Base-by-base conservation (phyloP, 2,113 vertebrate species). In the Phrynosoma blainvillii region DNA sequence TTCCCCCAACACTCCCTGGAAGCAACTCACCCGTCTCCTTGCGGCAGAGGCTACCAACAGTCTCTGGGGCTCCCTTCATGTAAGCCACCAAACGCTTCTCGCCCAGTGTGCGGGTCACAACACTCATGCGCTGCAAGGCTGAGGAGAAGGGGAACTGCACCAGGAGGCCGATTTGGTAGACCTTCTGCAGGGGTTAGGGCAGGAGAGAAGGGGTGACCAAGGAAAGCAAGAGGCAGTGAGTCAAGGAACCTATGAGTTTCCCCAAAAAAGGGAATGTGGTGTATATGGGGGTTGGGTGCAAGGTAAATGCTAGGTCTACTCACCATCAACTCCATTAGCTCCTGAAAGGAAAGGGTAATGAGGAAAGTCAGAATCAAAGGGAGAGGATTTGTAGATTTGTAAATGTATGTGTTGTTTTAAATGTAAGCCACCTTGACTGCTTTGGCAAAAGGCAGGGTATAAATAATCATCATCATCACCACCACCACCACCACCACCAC, bases 91-190 rank as follows among this genome's bases (percentile, higher is more conserved):
- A 84, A n/a, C 80, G 87, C 85, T 90, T 88, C 71, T 93, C 91
- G 36, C 94, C 94, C 40, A 94, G 79, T 10, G 87, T 92, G 4
- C 92, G 89, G 4, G 94, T 94, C 42, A 95, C 89, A 18, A 95
- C 94, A 14, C 90, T 93, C 94, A 95, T 95, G 68, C 94, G 91
- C 73, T 95, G 94, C 32, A 95, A 76, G 10, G 68, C 71, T 0
- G 94, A 95, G 42, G 92, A 94, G 89, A 95, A 95, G 40, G 94
- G 94, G 82, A 95, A 95, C 92, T 95, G 93, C 32, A 78, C 90
- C 79, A 95, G 54, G 74, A 95, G 89, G 21, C 92, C 89, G 1
- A 95, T 87, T 73, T 94, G 93, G 73, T 91, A 89, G 42, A 32
- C 56, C 21, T 87, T 91, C 86, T 87, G 79, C 27, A 30, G 25